Base-by-base conservation (phyloP, 2,888 invertebrate genomes). In the Cyrtodaria siliqua region DNA sequence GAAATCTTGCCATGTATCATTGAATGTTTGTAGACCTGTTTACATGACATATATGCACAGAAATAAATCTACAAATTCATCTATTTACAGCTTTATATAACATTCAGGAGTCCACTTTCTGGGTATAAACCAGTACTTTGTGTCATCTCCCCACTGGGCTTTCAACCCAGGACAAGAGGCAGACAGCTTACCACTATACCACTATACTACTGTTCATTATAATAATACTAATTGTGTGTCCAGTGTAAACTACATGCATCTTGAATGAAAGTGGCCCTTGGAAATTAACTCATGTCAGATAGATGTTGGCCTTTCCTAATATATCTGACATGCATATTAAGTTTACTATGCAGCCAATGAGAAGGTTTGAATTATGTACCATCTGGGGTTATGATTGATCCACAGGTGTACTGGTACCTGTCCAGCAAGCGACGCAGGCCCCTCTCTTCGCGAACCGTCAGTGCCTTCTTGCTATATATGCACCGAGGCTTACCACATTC, bases 401-500 rank as follows among this genome's bases (percentile, higher is more conserved):
- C 73, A 68, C 68, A 73, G 60, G 53, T 53, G 47, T 74, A 69
- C 14, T 62, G 49, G 47, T 62, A 59, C 52, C 56, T 74, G 42
- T 74, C 74, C 29, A 68, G 63, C 42, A 63, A 14, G 18, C 69
- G 24, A 9, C 42, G 61, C 29, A 74, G 38, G 23, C 49, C 56
- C 57, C 74, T 56, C 14, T 44, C 38, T 18, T 76, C 71, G 20
- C 76, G 59, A 2, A 33, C 24, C 20, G 63, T 73, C 38, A 78
- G 44, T 16, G 63, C 55, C 26, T 62, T 74, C 24, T 71, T 74
- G 27, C 59, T 62, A 52, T 74, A 75, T 6, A 79, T 59, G 26
- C 74, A 70, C 2, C 79, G 27, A n/a, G 79, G 75, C 49, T 75
- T 79, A 1, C 40, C 50, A 50, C 78, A 78, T 40, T 73, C 69